Conservation (phyloP, 2,797 vertebrate species). For the Phataginus tetradactyla region DNA sequence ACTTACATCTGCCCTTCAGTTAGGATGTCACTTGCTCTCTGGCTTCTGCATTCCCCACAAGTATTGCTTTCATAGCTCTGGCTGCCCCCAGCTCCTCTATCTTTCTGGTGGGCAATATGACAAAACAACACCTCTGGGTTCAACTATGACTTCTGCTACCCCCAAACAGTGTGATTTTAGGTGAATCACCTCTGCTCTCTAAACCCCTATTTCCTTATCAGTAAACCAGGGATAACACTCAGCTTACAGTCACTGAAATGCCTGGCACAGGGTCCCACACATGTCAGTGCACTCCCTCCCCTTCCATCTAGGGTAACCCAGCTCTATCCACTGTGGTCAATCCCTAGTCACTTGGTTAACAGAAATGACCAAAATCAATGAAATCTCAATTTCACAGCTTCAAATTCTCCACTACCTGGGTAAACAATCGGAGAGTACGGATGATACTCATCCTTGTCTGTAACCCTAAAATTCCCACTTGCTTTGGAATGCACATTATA, state of each 20-base stretch:
- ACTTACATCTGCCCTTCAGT: neutral
- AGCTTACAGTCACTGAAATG: neutral
- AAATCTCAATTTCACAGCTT: neutral
- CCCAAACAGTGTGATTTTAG: neutral
- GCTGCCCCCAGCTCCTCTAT: neutral
- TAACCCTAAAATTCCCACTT: neutral
- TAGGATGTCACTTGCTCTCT: neutral
- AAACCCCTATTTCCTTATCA: neutral
- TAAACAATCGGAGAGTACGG: neutral
- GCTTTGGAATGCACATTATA: neutral
- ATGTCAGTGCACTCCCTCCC: neutral
- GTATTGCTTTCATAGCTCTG: neutral
- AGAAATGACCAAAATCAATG: neutral
- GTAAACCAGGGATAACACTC: neutral
- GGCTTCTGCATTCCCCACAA: neutral
- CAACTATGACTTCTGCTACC: neutral
- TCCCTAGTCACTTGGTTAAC: neutral
- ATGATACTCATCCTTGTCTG: neutral
- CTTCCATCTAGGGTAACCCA: neutral
- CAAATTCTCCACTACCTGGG: neutral
- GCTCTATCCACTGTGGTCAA: neutral
- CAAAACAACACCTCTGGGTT: neutral
- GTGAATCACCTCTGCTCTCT: neutral
- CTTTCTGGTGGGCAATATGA: neutral
- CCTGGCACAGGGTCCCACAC: neutral